A percentile compares a stretch with the other conserved stretches of the same genome.
These are phyloP conservation scores for Schlechtendalia chinensis DNA, from an alignment of 1,140 invertebrate species.

Conservation along the genomic window DNA sequence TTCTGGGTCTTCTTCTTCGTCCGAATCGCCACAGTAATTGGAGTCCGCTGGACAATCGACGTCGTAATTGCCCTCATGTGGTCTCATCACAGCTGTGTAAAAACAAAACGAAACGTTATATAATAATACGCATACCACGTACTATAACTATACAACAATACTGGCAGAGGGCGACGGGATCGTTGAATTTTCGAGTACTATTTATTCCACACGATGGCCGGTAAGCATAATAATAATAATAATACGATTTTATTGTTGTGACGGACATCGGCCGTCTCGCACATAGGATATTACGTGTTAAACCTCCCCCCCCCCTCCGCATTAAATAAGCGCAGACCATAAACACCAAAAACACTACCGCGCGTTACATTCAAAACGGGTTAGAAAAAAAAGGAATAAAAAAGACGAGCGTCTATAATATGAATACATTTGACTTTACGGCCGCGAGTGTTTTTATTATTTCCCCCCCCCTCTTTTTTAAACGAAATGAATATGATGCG, in stretches of 20 bases:
- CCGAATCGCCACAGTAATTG: conserved; percentile 52
- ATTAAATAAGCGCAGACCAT: too few species aligned
- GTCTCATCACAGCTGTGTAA: conserved; percentile 44
- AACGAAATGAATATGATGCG: not conserved
- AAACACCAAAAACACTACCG: too few species aligned
- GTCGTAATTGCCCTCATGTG: conserved; percentile 47
- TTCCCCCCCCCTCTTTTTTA: not conserved
- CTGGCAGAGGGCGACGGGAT: not conserved
- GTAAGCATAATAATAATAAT: not conserved
- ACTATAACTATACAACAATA: not conserved
- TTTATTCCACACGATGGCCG: too few species aligned
- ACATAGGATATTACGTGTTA: not conserved
- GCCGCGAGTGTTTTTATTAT: not conserved
- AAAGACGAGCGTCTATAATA: not conserved
- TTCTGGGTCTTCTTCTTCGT: conserved; percentile 61
- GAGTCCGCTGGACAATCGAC: conserved; percentile 44
- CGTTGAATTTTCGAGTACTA: not conserved
- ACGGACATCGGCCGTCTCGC: not conserved
- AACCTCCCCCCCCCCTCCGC: too few species aligned
- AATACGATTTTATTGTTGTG: not conserved
- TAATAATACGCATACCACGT: not conserved
- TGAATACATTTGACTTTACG: not conserved
- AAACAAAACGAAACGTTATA: not conserved
- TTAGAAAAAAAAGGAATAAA: conserved; percentile 1
- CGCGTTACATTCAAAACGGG: not conserved